Evolutionary conservation across 1,140 invertebrate genomes (phyloP), one percentile per base, ranked within the genome.

Genomic region (Monomorium pharaonis): DNA sequence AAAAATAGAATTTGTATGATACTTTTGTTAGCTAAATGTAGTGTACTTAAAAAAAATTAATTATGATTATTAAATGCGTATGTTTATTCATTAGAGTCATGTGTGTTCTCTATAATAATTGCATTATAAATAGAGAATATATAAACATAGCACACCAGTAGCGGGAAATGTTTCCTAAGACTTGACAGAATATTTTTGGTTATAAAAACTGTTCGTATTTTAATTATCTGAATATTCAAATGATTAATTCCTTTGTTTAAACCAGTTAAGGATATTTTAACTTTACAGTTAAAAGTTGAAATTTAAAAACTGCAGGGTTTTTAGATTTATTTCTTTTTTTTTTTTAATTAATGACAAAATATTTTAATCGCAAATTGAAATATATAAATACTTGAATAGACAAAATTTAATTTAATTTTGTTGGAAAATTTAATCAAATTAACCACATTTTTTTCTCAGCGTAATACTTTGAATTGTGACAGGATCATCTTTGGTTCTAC

Each of bases 81-180:
- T 6, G 37, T 44, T 62, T n/a, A 2, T 7, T 63, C 9, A 21
- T 24, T 33, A 10, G 18, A 78, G 5, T 27, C 12, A 9, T 37
- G 4, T 51, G 24, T 10, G 21, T 78, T 78, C 65, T 78, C 60
- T 78, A n/a, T n/a, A n/a, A n/a, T n/a, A 78, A 78, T 78, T n/a
- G 42, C 10, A n/a, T 33, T 33, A 51, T 47, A 78, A 49, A 78
- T 63, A 21, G 27, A 65, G 60, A 9, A 51, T 63, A 16, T 33
- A 49, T 49, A 63, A 78, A 65, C 49, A 78, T 63, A 49, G 21
- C 21, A 7, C 3, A 42, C 7, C 14, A 60, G 21, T 24, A 24
- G 62, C 7, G 47, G n/a, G 12, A 67, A 78, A 78, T n/a, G 33
- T 67, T 63, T 6, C 14, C 10, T n/a, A 42, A 30, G 70, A 44